A percentile compares a stretch with the other conserved stretches of the same genome.
Conservation (phyloP, 2,113 vertebrate genomes). For the Tupaia tana region DNA sequence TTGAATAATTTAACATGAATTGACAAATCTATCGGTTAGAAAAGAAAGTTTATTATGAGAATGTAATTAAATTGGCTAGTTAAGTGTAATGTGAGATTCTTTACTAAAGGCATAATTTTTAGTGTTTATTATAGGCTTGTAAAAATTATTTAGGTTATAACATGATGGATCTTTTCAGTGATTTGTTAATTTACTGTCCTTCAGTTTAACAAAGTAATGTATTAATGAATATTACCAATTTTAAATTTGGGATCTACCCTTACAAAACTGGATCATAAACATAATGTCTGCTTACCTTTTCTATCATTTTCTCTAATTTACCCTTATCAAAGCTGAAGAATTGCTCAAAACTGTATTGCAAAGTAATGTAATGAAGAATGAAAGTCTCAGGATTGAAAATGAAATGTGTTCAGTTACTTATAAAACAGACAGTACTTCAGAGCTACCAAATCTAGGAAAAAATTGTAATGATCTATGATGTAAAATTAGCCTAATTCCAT, state of each 20-base stretch:
- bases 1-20: neutral
- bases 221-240: slow-evolving; percentile 29
- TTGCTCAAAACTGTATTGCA: neutral
- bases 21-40: neutral
- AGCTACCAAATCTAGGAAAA: neutral
- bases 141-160: slow-evolving; percentile 13
- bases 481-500: slow-evolving; percentile 43
- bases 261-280: neutral
- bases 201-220: neutral
- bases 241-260: neutral
- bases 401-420: neutral
- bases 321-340: neutral
- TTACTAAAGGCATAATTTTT: neutral
- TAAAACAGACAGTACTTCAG: neutral
- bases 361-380: slow-evolving; percentile 9
- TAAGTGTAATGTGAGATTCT: slow-evolving; percentile 14
- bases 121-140: neutral
- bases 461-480: neutral
- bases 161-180: neutral
- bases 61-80: slow-evolving; percentile 24
- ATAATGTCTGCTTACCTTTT: neutral
- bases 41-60: slow-evolving; percentile 35
- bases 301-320: neutral
- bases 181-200: slow-evolving; percentile 11
- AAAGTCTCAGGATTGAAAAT: neutral